These are phyloP conservation scores for Plectrocnemia conspersa DNA, from an alignment of 1,140 invertebrate species.

Conservation along the genomic window DNA sequence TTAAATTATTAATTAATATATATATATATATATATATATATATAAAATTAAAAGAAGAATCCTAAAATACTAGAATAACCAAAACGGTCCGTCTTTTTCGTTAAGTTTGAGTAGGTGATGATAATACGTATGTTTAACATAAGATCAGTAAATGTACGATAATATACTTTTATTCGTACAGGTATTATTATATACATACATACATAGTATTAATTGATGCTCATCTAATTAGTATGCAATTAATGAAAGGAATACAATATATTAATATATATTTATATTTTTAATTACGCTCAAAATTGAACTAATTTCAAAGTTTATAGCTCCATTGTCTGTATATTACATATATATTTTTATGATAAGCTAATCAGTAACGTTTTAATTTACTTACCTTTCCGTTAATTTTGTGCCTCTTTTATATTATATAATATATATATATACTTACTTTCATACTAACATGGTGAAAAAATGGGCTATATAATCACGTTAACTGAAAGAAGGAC, in stretches of 20 bases:
- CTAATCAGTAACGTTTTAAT: too few relatives aligned
- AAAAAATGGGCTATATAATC: too few relatives aligned
- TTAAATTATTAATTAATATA: slow-evolving; percentile 8
- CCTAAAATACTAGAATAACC: slow-evolving; percentile 22
- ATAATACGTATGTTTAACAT: slow-evolving; percentile 26
- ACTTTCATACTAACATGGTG: too few relatives aligned
- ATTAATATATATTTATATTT: slow-evolving; percentile 21
- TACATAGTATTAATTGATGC: slow-evolving; percentile 20
- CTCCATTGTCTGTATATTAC: background rate
- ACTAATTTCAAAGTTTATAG: background rate
- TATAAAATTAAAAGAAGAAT: slow-evolving; percentile 11
- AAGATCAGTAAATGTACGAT: slow-evolving; percentile 10
- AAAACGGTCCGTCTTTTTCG: slow-evolving; percentile 34
- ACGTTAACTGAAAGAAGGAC: too few relatives aligned
- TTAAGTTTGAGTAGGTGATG: slow-evolving; percentile 36
- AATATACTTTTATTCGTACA: slow-evolving; percentile 1
- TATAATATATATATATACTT: too few relatives aligned
- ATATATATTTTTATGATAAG: too few relatives aligned
- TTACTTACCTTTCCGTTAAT: too few relatives aligned
- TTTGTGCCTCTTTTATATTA: too few relatives aligned
- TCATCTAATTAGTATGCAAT: slow-evolving; percentile 21
- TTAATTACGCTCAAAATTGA: slow-evolving; percentile 14
- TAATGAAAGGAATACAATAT: slow-evolving; percentile 14
- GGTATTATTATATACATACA: slow-evolving; percentile 24
- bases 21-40: slow-evolving; percentile 18